Percentiles rank a stretch among this genome's conserved stretches.
Conservation (phyloP, 2,113 vertebrate species). For the Electrona antarctica region DNA sequence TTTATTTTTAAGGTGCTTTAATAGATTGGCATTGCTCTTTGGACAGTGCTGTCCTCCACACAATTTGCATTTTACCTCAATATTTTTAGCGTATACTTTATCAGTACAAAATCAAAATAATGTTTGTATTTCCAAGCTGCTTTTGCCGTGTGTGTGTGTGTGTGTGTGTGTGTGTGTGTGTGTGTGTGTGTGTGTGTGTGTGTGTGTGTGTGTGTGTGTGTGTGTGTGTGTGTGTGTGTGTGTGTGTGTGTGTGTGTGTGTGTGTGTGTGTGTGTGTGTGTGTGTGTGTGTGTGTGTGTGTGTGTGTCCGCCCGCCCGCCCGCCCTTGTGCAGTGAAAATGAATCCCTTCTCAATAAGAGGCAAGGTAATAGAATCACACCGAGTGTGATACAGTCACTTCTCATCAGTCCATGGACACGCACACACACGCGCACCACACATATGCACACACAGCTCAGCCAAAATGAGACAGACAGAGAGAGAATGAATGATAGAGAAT, state of each 20-base stretch:
- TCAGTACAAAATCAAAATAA: too few relatives aligned
- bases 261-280: neutral
- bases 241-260: neutral
- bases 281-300: neutral
- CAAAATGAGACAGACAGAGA: neutral
- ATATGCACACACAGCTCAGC: neutral
- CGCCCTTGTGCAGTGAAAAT: conserved; percentile 32
- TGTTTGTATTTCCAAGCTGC: too few relatives aligned
- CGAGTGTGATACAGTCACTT: conserved; percentile 56
- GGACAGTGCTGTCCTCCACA: too few relatives aligned
- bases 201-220: neutral
- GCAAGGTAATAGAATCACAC: conserved; percentile 53
- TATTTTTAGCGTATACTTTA: too few relatives aligned
- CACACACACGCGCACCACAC: conserved; percentile 1
- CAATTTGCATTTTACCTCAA: too few relatives aligned
- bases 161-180: conserved; percentile 22
- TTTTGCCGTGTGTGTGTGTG: too few relatives aligned
- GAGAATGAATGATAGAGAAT: too few relatives aligned
- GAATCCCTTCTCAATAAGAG: conserved; percentile 46
- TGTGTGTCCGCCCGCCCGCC: too few relatives aligned
- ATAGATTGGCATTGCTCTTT: too few relatives aligned
- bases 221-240: neutral
- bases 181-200: neutral
- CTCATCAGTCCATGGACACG: conserved; percentile 44
- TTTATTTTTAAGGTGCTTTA: too few relatives aligned